These are phyloP conservation scores for Peromyscus attwateri DNA, from an alignment of 2,797 vertebrate genomes.

Conservation along the genomic window DNA sequence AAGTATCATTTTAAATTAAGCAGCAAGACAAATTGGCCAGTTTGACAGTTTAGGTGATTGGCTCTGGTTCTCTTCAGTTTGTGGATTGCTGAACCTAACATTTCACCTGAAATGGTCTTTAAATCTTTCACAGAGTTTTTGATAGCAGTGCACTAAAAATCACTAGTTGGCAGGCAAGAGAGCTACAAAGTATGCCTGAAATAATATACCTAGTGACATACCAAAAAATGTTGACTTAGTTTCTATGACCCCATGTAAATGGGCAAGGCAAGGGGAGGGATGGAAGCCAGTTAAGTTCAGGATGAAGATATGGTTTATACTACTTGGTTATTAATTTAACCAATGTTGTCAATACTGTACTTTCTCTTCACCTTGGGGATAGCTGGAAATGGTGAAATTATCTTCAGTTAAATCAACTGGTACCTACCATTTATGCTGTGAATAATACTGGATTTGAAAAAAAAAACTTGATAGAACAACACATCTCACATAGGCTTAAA, in stretches of 20 bases:
- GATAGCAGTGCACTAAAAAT: slow-evolving; percentile 25
- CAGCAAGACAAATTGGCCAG: neutral
- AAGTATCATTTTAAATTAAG: slow-evolving; percentile 22
- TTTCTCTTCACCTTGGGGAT: slow-evolving; percentile 59
- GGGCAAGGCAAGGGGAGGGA: neutral
- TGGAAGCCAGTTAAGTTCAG: neutral
- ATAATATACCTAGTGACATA: neutral
- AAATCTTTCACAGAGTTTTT: neutral
- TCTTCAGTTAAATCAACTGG: slow-evolving; percentile 62
- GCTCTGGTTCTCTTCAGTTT: neutral
- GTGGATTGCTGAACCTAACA: neutral
- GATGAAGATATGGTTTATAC: slow-evolving; percentile 65
- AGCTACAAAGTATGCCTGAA: slow-evolving; percentile 42
- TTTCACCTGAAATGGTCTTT: slow-evolving; percentile 65
- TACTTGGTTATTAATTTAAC: slow-evolving; percentile 71
- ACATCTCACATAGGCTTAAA: slow-evolving; percentile 58
- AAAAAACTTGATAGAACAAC: slow-evolving; percentile 56
- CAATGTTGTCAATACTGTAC: slow-evolving; percentile 60
- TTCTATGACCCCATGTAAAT: slow-evolving; percentile 28
- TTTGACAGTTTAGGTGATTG: slow-evolving; percentile 51
- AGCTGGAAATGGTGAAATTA: slow-evolving; percentile 66
- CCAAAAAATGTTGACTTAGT: slow-evolving; percentile 61
- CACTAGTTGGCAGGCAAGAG: slow-evolving; percentile 33
- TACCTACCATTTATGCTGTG: slow-evolving; percentile 61
- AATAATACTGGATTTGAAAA: slow-evolving; percentile 50